Conservation (phyloP, 2,113 vertebrate genomes). For the Oxyruncus cristatus region DNA sequence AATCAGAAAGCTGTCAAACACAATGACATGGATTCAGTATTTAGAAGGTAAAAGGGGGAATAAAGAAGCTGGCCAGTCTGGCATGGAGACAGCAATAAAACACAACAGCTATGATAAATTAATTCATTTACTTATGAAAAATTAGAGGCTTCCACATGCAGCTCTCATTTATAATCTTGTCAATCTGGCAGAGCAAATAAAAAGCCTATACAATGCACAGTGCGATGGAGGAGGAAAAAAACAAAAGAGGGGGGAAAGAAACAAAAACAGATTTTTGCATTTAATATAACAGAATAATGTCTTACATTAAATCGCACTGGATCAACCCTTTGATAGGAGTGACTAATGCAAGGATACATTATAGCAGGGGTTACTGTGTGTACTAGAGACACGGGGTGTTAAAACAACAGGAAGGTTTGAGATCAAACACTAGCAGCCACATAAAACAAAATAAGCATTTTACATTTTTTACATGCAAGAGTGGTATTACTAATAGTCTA, state of each 20-base stretch:
- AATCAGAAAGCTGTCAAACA: constrained; percentile 97
- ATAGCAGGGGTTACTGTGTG: not conserved
- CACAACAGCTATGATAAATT: constrained; percentile 82
- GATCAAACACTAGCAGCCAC: not conserved
- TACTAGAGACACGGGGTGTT: not conserved
- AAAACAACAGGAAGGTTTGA: not conserved
- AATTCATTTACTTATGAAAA: constrained; percentile 88
- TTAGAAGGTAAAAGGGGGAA: constrained; percentile 76
- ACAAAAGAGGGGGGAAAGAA: constrained; percentile 1
- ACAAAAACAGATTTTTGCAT: constrained; percentile 54
- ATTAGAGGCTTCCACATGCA: constrained; percentile 83
- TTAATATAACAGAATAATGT: constrained; percentile 69
- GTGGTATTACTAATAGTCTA: not conserved
- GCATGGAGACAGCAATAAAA: constrained; percentile 82
- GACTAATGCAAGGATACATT: constrained; percentile 7
- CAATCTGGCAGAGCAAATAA: constrained; percentile 80
- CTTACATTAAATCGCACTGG: not conserved
- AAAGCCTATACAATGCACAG: constrained; percentile 70
- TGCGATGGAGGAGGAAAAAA: constrained; percentile 22
- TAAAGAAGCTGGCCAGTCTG: constrained; percentile 77
- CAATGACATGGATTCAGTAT: constrained; percentile 88
- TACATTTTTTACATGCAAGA: not conserved
- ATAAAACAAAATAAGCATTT: not conserved
- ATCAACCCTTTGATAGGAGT: constrained; percentile 14
- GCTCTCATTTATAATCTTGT: constrained; percentile 87